phyloP scores from a whole-genome alignment of 1,140 invertebrate species.

The Solenopsis invicta region DNA sequence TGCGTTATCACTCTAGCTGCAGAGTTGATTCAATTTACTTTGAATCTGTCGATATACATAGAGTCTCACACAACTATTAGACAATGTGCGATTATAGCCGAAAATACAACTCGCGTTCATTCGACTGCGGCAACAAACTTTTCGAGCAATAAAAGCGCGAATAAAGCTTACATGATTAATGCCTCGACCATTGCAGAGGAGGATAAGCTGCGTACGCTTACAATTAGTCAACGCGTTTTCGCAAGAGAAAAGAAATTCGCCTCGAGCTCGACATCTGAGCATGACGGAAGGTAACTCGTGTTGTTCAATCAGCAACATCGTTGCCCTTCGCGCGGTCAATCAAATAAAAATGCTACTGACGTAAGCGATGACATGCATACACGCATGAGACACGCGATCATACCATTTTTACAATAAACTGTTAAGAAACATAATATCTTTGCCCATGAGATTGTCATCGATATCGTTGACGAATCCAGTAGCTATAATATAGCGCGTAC shows the following conservation, averaged over 20 bases:
- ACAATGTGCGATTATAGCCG: background rate
- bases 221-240: constrained; percentile 31
- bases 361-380: background rate
- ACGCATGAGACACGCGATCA: background rate
- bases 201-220: constrained; percentile 7
- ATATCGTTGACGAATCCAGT: background rate
- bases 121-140: background rate
- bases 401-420: background rate
- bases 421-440: background rate
- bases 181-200: background rate
- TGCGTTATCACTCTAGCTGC: background rate
- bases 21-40: background rate
- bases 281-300: background rate
- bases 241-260: constrained; percentile 6
- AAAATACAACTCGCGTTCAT: background rate
- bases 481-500: background rate
- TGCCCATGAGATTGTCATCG: background rate
- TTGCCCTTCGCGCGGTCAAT: background rate
- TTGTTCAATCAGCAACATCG: no score
- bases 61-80: background rate
- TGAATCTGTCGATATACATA: background rate
- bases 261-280: background rate
- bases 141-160: constrained; percentile 36
- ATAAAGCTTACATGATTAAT: constrained; percentile 55
- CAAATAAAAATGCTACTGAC: background rate